Base-by-base conservation (phyloP, 1,140 invertebrate species). In the Caenorhabditis brenneri region DNA sequence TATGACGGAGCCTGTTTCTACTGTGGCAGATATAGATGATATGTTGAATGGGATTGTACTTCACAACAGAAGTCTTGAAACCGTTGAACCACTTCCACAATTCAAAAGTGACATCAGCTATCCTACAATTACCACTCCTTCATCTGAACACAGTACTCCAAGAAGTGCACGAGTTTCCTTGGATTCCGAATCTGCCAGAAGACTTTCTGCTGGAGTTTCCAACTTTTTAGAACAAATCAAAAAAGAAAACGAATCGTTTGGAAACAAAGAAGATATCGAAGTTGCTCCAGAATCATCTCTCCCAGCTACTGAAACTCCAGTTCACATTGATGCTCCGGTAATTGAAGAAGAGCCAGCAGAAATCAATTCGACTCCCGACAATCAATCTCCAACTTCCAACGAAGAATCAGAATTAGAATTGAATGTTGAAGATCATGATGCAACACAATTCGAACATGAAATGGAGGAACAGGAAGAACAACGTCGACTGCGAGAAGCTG, bases 361-460 rank as follows among this genome's bases (percentile, higher is more conserved):
- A 10, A 22, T 10, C 27, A 24, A 55, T 12, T 19, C 10, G 22
- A 10, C 4, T 10, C 42, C 36, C 24, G n/a, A 42, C 12, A 74
- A 24, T 27, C 53, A 55, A 55, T 27, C 53, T 10, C 53, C 53
- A 1, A 22, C 53, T 55, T 12, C 24, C 7, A 29, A 27, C 15
- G 65, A 46, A 12, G 65, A 46, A 12, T 74, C 65, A 4, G 65
- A 74, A 33, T 12, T 65, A 19, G 31, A 65, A n/a, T 6, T 65
- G n/a, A 36, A 65, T 36, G 16, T 58, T 1, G 24, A 29, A 29
- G 55, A 65, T 33, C 29, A 36, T 15, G 65, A 74, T 42, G n/a
- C 9, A 12, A 74, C 65, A 12, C 65, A 42, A 42, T 74, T 74
- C 15, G 65, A 74, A 24, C 65, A 74, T 74, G 65, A 74, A 74